Percentiles rank a stretch among this genome's conserved stretches.
Evolutionary conservation across 2,888 invertebrate species (phyloP).

Genomic region (Cylindroiulus punctatus): DNA sequence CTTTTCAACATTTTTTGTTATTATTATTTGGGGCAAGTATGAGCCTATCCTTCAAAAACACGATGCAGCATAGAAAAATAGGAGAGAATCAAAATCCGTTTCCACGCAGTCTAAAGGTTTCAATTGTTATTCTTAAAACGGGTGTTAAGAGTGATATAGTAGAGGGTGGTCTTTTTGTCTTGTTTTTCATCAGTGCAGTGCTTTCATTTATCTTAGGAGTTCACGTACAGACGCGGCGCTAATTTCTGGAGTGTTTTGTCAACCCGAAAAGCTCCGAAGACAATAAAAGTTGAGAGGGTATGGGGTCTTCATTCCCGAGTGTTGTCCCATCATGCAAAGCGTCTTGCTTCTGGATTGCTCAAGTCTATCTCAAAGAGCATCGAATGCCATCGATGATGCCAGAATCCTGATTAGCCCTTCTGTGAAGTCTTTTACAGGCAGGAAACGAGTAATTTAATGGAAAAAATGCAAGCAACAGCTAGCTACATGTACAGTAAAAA

Average conservation of each 20-base stretch:
- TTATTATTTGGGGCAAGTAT: background rate
- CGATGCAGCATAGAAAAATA: background rate
- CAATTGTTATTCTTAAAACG: conserved; percentile 38
- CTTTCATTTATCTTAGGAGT: background rate
- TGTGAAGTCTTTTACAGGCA: background rate
- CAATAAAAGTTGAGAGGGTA: conserved; percentile 37
- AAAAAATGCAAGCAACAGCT: background rate
- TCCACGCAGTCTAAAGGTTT: background rate
- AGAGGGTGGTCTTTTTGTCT: conserved; percentile 38
- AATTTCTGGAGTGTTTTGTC: conserved; percentile 34
- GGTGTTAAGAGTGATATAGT: conserved; percentile 29
- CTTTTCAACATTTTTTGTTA: conserved; percentile 5
- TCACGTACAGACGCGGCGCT: conserved; percentile 34
- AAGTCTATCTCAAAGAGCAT: background rate
- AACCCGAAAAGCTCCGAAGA: conserved; percentile 13
- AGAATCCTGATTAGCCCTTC: conserved; percentile 34
- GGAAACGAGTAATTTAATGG: conserved; percentile 5
- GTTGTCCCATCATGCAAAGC: conserved; percentile 34
- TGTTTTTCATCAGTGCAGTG: conserved; percentile 19
- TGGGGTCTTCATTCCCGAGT: background rate
- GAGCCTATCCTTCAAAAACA: conserved; percentile 18
- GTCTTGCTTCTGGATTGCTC: conserved; percentile 33
- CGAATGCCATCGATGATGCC: background rate
- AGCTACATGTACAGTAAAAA: too few relatives aligned
- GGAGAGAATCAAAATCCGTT: conserved; percentile 4